Evolutionary conservation across 2,113 vertebrate species (phyloP).

Genomic region (Bostrychus sinensis): DNA sequence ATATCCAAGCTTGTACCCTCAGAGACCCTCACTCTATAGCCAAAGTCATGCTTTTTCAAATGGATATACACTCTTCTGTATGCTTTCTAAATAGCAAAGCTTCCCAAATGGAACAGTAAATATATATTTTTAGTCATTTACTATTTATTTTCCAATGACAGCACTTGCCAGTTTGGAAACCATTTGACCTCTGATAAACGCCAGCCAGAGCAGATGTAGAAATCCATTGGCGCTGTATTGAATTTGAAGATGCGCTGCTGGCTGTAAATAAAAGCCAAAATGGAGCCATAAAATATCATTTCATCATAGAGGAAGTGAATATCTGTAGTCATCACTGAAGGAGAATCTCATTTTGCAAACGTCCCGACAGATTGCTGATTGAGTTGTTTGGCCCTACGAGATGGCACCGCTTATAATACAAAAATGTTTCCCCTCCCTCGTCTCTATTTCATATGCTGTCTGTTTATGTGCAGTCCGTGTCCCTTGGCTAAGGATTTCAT

Average conservation of each 20-base stretch:
- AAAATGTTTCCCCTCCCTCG: constrained; percentile 40
- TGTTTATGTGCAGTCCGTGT: constrained; percentile 31
- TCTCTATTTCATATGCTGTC: constrained; percentile 38
- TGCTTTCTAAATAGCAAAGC: not conserved
- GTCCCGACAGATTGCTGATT: constrained; percentile 57
- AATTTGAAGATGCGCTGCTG: constrained; percentile 28
- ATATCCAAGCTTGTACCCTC: not conserved
- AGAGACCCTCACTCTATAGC: not conserved
- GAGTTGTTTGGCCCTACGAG: constrained; percentile 53
- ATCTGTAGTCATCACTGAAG: constrained; percentile 51
- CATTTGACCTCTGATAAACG: constrained; percentile 42
- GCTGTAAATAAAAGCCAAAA: constrained; percentile 42
- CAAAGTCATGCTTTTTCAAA: not conserved
- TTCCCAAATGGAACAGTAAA: no score
- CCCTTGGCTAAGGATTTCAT: constrained; percentile 61
- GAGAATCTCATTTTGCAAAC: constrained; percentile 58
- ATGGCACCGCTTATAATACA: constrained; percentile 47
- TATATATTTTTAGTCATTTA: constrained; percentile 28
- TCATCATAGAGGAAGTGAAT: constrained; percentile 39
- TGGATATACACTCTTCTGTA: not conserved
- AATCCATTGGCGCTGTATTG: constrained; percentile 32
- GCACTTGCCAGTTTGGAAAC: constrained; percentile 19
- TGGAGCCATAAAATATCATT: constrained; percentile 39
- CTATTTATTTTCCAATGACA: constrained; percentile 36
- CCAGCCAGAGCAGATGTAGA: constrained; percentile 32